A percentile compares a stretch with the other conserved stretches of the same genome.
These are phyloP conservation scores for Crossocerus cetratus DNA, from an alignment of 2,888 invertebrate genomes.

Conservation along the genomic window DNA sequence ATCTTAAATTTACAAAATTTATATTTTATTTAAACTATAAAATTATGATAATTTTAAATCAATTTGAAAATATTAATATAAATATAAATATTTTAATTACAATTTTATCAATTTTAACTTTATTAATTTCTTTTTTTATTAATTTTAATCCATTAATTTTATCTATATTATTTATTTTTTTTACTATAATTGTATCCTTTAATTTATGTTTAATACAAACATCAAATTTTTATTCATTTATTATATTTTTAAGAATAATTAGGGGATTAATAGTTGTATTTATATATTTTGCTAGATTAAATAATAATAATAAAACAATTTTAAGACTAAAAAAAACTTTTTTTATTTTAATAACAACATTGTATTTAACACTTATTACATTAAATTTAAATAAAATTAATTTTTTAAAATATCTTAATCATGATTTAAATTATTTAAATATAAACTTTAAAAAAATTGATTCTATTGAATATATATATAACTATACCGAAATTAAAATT, in stretches of 20 bases:
- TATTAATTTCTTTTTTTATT: not conserved
- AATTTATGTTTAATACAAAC: not conserved
- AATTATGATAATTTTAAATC: not conserved
- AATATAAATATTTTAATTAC: not conserved
- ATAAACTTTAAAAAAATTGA: not conserved
- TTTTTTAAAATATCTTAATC: not conserved
- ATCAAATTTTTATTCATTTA: not conserved
- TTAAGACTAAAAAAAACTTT: constrained; percentile 80
- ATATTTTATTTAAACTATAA: not conserved
- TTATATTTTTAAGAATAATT: constrained; percentile 1
- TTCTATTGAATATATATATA: not conserved
- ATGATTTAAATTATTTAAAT: not conserved
- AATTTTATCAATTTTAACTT: not conserved
- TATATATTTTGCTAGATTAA: not conserved
- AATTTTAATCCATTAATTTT: not conserved
- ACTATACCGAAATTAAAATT: not conserved
- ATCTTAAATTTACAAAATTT: not conserved
- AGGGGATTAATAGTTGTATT: not conserved
- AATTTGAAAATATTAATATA: not conserved
- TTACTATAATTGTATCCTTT: not conserved
- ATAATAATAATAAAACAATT: constrained; percentile 39
- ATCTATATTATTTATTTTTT: not conserved
- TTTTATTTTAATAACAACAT: not conserved
- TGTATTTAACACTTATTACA: not conserved
- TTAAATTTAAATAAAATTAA: too few relatives aligned